Conservation (phyloP, 2,797 vertebrate genomes). For the Poeciliopsis gracilis region DNA sequence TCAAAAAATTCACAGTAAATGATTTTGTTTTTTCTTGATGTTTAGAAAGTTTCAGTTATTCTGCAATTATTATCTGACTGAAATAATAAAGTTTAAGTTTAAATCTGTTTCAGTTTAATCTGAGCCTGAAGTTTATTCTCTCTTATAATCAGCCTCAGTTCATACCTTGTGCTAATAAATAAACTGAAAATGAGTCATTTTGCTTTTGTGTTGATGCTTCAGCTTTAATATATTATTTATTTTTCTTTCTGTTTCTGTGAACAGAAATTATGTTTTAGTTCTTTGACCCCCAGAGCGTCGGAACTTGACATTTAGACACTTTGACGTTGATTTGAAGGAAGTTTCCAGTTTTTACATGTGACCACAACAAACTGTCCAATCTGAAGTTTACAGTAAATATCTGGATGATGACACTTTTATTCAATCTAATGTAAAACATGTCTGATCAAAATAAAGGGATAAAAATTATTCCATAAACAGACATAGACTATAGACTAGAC, state of each 20-base stretch:
- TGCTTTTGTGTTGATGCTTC: not conserved
- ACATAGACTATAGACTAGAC: too few relatives aligned
- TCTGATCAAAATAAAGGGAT: not conserved
- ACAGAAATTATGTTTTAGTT: not conserved
- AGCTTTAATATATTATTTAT: not conserved
- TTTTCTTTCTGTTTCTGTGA: not conserved
- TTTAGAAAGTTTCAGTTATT: not conserved
- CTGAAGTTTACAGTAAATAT: not conserved
- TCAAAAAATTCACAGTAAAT: not conserved
- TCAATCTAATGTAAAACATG: not conserved
- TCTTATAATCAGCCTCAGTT: not conserved
- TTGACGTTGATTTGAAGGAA: conserved; percentile 1
- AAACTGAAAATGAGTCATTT: not conserved
- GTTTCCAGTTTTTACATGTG: not conserved
- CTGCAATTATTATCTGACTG: not conserved
- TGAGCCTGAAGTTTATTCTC: not conserved
- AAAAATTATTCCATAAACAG: not conserved
- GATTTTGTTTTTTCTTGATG: not conserved
- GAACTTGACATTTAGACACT: not conserved
- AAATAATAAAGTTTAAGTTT: not conserved
- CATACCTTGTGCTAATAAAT: not conserved
- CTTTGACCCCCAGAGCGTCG: not conserved
- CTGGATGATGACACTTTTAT: not conserved
- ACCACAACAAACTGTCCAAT: not conserved
- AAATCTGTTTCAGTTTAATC: not conserved